Conservation (phyloP, 2,113 vertebrate genomes). For the Cyphomyrus plagiostoma region DNA sequence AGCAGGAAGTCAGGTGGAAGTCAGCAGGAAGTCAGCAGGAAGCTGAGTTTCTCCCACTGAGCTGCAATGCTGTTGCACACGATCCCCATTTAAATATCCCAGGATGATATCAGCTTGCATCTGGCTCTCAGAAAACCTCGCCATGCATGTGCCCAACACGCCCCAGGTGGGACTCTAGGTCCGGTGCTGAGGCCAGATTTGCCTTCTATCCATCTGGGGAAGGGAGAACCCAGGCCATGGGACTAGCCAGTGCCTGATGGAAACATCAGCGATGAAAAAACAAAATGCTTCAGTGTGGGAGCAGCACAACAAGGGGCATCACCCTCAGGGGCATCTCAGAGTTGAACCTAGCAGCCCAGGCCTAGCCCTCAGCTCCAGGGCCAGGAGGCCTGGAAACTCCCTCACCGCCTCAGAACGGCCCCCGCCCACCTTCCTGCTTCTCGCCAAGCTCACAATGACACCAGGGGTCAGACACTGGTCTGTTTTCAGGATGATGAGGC, state of each 20-base stretch:
- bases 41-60: constrained; percentile 49
- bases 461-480: neutral
- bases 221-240: neutral
- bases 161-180: constrained; percentile 44
- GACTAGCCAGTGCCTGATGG: neutral
- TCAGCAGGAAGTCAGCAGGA: constrained; percentile 23
- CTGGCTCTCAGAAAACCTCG: constrained; percentile 53
- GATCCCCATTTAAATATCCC: constrained; percentile 65
- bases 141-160: constrained; percentile 46
- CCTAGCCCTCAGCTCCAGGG: neutral
- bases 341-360: neutral
- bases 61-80: constrained; percentile 56
- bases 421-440: neutral
- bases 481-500: neutral
- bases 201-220: neutral
- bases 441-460: neutral
- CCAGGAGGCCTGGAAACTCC: neutral
- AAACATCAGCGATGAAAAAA: neutral
- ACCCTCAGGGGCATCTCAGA: neutral
- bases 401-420: neutral
- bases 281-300: neutral
- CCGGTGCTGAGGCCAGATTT: constrained; percentile 35
- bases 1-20: constrained; percentile 24
- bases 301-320: neutral
- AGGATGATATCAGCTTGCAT: constrained; percentile 67